Evolutionary conservation across 1,140 invertebrate species (phyloP).

Genomic region (Drosophila miranda): DNA sequence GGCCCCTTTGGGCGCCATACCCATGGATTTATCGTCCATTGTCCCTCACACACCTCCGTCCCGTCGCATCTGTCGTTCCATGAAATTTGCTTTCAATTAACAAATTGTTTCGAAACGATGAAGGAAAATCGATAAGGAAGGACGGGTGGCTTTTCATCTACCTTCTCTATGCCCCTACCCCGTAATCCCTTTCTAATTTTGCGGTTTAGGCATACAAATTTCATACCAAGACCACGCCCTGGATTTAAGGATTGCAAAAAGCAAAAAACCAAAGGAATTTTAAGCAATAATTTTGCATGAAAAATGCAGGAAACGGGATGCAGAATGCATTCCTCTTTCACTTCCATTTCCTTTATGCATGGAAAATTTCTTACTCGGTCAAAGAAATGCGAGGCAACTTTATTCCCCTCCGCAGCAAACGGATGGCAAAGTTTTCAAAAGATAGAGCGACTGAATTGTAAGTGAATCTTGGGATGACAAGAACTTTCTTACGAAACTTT

Average conservation of each 20-base stretch:
- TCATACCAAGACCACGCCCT: too few species aligned
- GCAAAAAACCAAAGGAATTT: too few species aligned
- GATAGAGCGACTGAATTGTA: slow-evolving; percentile 11
- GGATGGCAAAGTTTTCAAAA: slow-evolving; percentile 38
- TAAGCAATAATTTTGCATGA: neutral
- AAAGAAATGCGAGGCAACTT: slow-evolving; percentile 36
- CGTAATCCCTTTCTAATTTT: neutral
- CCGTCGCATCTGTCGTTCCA: slow-evolving; percentile 21
- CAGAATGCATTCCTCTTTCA: neutral
- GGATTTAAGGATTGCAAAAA: too few species aligned
- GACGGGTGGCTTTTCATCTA: neutral
- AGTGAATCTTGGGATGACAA: slow-evolving; percentile 34
- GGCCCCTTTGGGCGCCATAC: slow-evolving; percentile 39
- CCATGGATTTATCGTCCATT: neutral
- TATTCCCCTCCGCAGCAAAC: slow-evolving; percentile 2
- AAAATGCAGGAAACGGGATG: slow-evolving; percentile 20
- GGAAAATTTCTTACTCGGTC: slow-evolving; percentile 36
- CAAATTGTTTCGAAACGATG: slow-evolving; percentile 54
- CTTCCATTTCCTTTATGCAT: slow-evolving; percentile 31
- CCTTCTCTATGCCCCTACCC: neutral
- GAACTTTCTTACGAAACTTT: slow-evolving; percentile 32
- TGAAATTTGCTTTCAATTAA: slow-evolving; percentile 77
- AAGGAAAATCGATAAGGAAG: slow-evolving; percentile 27
- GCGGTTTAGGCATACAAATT: too few species aligned
- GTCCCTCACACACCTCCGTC: slow-evolving; percentile 20